Evolutionary conservation across 2,888 invertebrate genomes (phyloP).

Genomic region (Thalpophila matura): DNA sequence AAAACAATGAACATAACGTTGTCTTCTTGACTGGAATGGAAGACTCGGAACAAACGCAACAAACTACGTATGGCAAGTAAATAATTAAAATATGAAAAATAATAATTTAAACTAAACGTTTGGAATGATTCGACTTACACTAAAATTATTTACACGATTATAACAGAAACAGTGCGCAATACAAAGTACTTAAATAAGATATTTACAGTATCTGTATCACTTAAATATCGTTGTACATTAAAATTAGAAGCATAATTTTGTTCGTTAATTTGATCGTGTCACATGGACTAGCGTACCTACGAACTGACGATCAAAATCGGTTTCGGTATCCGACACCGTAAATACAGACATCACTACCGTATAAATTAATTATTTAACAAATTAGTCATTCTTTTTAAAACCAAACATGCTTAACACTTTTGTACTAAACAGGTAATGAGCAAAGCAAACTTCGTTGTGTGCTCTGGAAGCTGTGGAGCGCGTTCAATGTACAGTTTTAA

Average conservation of each 20-base stretch:
- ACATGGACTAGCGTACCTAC: constrained; percentile 58
- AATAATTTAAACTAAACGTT: constrained; percentile 87
- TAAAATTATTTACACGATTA: constrained; percentile 85
- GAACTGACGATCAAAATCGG: constrained; percentile 34
- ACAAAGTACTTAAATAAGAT: constrained; percentile 69
- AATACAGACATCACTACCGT: constrained; percentile 48
- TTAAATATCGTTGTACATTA: constrained; percentile 65
- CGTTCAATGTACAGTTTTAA: constrained; percentile 56
- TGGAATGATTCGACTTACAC: constrained; percentile 85
- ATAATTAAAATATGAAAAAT: constrained; percentile 85
- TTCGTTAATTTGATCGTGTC: constrained; percentile 54
- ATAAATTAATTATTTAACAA: constrained; percentile 66
- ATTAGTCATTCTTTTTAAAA: constrained; percentile 68
- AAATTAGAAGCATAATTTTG: constrained; percentile 44
- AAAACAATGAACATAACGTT: constrained; percentile 83
- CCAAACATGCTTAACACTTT: constrained; percentile 74
- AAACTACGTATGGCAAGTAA: constrained; percentile 88
- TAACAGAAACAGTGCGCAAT: constrained; percentile 84
- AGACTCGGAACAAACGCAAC: constrained; percentile 83
- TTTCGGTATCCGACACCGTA: constrained; percentile 51
- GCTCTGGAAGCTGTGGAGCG: constrained; percentile 52
- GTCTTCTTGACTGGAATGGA: constrained; percentile 82
- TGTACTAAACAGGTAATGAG: constrained; percentile 90
- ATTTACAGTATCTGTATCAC: constrained; percentile 71
- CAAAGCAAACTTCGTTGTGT: constrained; percentile 72